Percentiles rank a stretch among this genome's conserved stretches.
These are phyloP conservation scores for Pipa parva DNA, from an alignment of 2,113 vertebrate genomes.

Conservation along the genomic window DNA sequence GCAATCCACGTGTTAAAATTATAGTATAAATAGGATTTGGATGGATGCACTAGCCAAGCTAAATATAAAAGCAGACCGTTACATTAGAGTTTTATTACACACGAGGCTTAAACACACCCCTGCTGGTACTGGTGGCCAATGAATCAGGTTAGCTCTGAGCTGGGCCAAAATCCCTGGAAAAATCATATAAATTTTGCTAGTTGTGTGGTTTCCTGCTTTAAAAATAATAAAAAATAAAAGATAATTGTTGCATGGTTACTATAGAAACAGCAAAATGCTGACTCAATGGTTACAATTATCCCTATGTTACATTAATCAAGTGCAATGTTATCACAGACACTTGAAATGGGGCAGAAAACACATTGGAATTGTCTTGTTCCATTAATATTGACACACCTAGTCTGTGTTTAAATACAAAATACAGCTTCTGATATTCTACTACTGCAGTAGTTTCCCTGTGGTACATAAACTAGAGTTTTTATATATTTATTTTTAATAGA, in stretches of 20 bases:
- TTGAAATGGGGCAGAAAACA: no score
- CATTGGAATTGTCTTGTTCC: no score
- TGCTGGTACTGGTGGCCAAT: slow-evolving; percentile 42
- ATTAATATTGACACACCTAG: no score
- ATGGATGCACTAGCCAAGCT: slow-evolving; percentile 54
- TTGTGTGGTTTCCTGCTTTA: slow-evolving; percentile 34
- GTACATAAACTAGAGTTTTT: no score
- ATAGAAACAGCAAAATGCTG: slow-evolving; percentile 36
- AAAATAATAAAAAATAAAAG: slow-evolving; percentile 5
- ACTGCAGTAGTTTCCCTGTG: no score
- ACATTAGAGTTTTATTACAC: slow-evolving; percentile 48
- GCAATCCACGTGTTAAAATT: slow-evolving; percentile 65
- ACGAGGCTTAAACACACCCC: slow-evolving; percentile 47
- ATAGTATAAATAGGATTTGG: slow-evolving; percentile 65
- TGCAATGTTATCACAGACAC: no score
- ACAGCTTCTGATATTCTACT: no score
- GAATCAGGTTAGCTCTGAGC: slow-evolving; percentile 42
- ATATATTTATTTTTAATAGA: no score
- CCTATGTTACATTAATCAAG: slow-evolving; percentile 23
- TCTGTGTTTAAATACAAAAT: no score
- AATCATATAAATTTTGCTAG: slow-evolving; percentile 45
- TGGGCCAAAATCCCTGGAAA: slow-evolving; percentile 47
- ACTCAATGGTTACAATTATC: slow-evolving; percentile 32
- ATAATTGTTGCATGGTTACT: slow-evolving; percentile 25
- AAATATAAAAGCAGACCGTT: slow-evolving; percentile 63